Base-by-base conservation (phyloP, 2,797 vertebrate species). In the Columba guinea region DNA sequence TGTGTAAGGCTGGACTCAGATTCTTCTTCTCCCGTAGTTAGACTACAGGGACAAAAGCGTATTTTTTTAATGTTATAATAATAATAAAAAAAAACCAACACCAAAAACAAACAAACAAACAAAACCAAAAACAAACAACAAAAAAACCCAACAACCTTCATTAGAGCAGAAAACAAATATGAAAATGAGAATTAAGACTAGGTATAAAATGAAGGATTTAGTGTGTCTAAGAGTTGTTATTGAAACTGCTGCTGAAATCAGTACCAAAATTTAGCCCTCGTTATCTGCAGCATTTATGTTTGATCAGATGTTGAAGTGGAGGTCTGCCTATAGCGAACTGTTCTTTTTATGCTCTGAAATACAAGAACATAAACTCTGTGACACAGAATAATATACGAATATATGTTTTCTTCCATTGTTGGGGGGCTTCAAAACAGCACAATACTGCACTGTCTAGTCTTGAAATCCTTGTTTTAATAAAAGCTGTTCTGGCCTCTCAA, bases 231-330 rank as follows among this genome's bases (percentile, higher is more conserved):
- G 65, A 74, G 32, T 80, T 95, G 81, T 84, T 87, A 86, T 59
- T 80, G 35, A 55, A 95, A 64, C 37, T 85, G 53, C 41, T 64
- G 34, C 51, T 89, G 78, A 90, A 92, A 94, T 89, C 68, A 79
- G 46, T 70, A 79, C 12, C 18, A 84, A 80, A 68, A 74, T 71
- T 93, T 91, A 92, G 49, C 65, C 55, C 24, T 89, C 56, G 67
- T 44, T 83, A 23, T 86, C 62, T 87, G 35, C 28, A 75, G 32
- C 14, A 56, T 87, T 81, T 65, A 28, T 73, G 35, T 84, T 93
- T 87, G 92, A 80, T 95, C 89, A 93, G 71, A 89, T 78, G 71
- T 62, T 90, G 82, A 93, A 95, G 84, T 87, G 69, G 70, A 85
- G 46, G n/a, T 94, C 17, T 89, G 68, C 49, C 7, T 85, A 35